Conservation (phyloP, 1,140 invertebrate species). For the Drosophila pseudoananassae region DNA sequence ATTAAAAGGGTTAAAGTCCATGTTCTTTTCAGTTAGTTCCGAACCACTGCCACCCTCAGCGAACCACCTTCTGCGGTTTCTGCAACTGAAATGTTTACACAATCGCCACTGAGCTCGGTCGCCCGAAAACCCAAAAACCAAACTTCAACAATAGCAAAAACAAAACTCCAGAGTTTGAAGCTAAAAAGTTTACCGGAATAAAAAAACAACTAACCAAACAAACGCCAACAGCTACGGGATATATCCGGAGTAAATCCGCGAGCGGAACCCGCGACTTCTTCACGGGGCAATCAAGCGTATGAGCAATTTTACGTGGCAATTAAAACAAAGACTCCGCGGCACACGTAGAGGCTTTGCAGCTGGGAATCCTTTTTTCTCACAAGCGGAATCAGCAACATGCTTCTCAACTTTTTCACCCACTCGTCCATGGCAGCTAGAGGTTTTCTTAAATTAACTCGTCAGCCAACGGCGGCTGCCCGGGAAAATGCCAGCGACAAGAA, state of each 20-base stretch:
- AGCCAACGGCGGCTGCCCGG: slow-evolving; percentile 26
- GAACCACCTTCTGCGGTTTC: slow-evolving; percentile 15
- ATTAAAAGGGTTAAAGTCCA: background rate
- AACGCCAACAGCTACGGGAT: slow-evolving; percentile 42
- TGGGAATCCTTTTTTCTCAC: slow-evolving; percentile 59
- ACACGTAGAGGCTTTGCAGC: slow-evolving; percentile 69
- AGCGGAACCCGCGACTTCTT: slow-evolving; percentile 60
- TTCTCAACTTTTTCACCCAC: slow-evolving; percentile 31
- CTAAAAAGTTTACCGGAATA: slow-evolving; percentile 23
- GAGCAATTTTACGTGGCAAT: slow-evolving; percentile 79
- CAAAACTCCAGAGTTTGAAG: slow-evolving; percentile 26
- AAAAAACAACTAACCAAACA: slow-evolving; percentile 36
- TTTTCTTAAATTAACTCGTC: slow-evolving; percentile 66
- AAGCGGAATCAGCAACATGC: slow-evolving; percentile 47
- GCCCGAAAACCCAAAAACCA: slow-evolving; percentile 32
- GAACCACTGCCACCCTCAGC: slow-evolving; percentile 7
- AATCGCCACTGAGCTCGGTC: slow-evolving; percentile 59
- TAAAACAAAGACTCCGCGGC: slow-evolving; percentile 69
- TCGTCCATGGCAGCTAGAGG: slow-evolving; percentile 26
- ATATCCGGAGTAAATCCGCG: slow-evolving; percentile 22
- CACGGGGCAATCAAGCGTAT: slow-evolving; percentile 70
- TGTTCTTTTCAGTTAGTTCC: background rate
- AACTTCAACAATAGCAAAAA: slow-evolving; percentile 60
- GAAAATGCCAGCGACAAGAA: slow-evolving; percentile 44
- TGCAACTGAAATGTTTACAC: slow-evolving; percentile 77